Evolutionary conservation across 1,140 invertebrate species (phyloP), one percentile per base, ranked within the genome.

Genomic region (Araneus ventricosus): DNA sequence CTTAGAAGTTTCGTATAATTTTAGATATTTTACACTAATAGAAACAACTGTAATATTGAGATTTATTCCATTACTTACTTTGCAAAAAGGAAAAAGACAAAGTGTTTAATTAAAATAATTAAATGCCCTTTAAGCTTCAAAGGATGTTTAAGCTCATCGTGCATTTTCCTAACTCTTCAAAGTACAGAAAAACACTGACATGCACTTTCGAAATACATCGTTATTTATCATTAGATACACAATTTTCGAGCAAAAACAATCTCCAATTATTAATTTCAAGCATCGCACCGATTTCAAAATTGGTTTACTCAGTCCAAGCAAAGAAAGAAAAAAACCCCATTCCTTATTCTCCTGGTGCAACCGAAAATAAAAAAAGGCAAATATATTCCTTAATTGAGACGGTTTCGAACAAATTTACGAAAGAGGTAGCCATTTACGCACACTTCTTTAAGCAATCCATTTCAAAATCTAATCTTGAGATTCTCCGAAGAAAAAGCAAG

Each of bases 361-460:
- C 17, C 30, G 30, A 75, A 75, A 75, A 34, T 75, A 75, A 75
- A 75, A n/a, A 75, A 34, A 75, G 1, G 6, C 63, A 75, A 75
- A 75, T 34, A 75, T 20, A 75, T 75, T 75, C 70, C 70, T 75
- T 75, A 75, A 75, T 75, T 75, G 70, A 75, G 70, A 75, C 70
- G 27, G 30, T 75, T 75, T 75, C 34, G 70, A 75, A 37, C 70
- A 37, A 75, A 34, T 37, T 75, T 75, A 34, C 3, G 34, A 63
- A n/a, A 63, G 59, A 75, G 27, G 27, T 37, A 75, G 30, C 70
- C 70, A 75, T 75, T 75, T 75, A 75, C 70, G 30, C 20, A 75
- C 70, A 75, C 70, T 75, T 75, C 67, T 75, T 34, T 75, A 75
- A 75, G 70, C 70, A 75, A 75, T 75, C 70, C 70, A 37, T 75